Evolutionary conservation across 2,113 vertebrate genomes (phyloP).

Genomic region (Pyrgilauda ruficollis): DNA sequence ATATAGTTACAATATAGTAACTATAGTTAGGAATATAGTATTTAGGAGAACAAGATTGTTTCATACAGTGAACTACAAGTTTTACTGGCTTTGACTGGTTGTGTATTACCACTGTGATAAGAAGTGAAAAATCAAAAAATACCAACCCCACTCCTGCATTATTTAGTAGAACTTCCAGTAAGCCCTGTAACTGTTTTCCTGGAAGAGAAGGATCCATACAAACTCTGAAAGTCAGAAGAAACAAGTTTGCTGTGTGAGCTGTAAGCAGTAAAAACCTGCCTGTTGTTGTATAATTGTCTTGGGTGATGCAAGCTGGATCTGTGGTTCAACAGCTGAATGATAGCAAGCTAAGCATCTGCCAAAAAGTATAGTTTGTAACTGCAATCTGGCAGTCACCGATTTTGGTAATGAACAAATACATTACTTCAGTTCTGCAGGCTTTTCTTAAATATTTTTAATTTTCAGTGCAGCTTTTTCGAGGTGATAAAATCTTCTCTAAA

Average conservation of each 20-base stretch:
- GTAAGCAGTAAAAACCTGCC: neutral
- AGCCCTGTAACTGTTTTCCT: neutral
- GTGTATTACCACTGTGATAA: neutral
- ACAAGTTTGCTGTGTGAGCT: neutral
- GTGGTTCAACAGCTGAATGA: neutral
- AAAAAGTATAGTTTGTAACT: neutral
- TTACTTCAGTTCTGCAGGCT: neutral
- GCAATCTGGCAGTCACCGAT: neutral
- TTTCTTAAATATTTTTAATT: neutral
- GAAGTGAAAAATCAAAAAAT: neutral
- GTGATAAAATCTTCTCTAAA: neutral
- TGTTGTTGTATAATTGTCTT: slow-evolving; percentile 14
- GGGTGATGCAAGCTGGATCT: neutral
- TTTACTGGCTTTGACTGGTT: neutral
- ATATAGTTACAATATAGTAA: neutral
- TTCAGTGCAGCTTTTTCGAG: neutral
- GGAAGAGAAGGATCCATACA: neutral
- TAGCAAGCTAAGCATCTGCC: neutral
- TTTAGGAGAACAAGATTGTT: neutral
- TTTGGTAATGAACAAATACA: neutral
- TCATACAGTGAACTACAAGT: neutral
- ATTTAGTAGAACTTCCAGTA: neutral
- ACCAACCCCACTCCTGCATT: neutral
- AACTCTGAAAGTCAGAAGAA: neutral
- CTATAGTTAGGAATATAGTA: too few relatives aligned